Percentiles rank a stretch among this genome's conserved stretches.
phyloP scores from a whole-genome alignment of 2,113 vertebrate species.

The Carollia perspicillata region DNA sequence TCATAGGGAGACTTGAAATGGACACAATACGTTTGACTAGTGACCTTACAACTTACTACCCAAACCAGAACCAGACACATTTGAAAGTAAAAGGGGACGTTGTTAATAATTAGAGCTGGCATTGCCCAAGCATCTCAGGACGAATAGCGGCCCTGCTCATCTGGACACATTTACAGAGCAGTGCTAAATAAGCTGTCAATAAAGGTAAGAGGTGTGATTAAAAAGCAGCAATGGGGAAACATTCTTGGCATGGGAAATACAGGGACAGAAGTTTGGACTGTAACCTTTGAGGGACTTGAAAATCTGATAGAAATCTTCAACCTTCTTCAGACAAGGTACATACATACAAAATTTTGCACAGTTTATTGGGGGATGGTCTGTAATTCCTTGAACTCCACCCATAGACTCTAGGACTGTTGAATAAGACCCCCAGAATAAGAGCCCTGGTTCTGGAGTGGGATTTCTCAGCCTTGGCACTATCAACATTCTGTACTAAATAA shows the following conservation, averaged over 20 bases:
- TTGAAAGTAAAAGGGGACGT: not conserved
- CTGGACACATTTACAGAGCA: not conserved
- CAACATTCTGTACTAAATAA: not conserved
- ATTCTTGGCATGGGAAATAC: not conserved
- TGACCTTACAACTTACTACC: not conserved
- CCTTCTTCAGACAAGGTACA: not conserved
- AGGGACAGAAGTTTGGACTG: not conserved
- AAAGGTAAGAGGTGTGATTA: not conserved
- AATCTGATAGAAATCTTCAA: not conserved
- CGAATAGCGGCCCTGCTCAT: not conserved
- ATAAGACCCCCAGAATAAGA: not conserved
- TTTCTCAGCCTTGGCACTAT: not conserved
- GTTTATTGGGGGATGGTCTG: not conserved
- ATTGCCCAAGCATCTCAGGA: not conserved
- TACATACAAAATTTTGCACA: not conserved
- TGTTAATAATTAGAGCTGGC: not conserved
- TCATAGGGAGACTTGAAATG: not conserved
- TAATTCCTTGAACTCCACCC: not conserved
- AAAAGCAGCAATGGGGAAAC: not conserved
- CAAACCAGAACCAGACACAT: not conserved
- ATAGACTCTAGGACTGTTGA: not conserved
- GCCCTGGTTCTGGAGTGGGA: not conserved
- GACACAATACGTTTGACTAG: not conserved
- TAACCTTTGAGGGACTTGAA: not conserved
- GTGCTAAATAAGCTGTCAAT: not conserved